A percentile compares a stretch with the other conserved stretches of the same genome.
phyloP scores from a whole-genome alignment of 2,888 invertebrate genomes.

The Troglohyphantes excavatus region DNA sequence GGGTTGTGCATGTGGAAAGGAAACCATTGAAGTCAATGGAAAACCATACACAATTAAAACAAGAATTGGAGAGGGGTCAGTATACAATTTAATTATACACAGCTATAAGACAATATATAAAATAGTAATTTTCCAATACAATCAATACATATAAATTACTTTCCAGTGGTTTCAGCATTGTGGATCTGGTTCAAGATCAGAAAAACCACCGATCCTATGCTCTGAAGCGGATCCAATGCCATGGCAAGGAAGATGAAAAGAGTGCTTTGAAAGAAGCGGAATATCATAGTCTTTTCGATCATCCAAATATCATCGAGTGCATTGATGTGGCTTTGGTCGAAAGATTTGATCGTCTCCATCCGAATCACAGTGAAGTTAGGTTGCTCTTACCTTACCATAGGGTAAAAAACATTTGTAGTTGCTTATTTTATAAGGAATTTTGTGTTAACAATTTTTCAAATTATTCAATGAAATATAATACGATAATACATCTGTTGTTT shows the following conservation, averaged over 20 bases:
- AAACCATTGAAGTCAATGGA: constrained; percentile 88
- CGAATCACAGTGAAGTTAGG: constrained; percentile 86
- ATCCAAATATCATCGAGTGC: constrained; percentile 89
- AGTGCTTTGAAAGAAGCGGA: constrained; percentile 89
- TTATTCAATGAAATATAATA: too few relatives aligned
- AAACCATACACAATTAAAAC: constrained; percentile 87
- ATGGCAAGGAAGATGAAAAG: constrained; percentile 89
- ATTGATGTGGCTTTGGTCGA: constrained; percentile 87
- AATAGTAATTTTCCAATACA: too few relatives aligned
- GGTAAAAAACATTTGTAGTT: constrained; percentile 82
- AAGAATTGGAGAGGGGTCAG: constrained; percentile 89
- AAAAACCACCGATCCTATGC: constrained; percentile 88
- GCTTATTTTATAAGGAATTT: neutral
- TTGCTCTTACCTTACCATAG: constrained; percentile 90
- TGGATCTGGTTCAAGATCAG: constrained; percentile 89
- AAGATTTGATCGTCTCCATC: constrained; percentile 81
- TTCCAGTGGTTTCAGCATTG: constrained; percentile 90
- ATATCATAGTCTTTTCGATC: constrained; percentile 87
- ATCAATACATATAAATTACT: neutral
- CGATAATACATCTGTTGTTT: too few relatives aligned
- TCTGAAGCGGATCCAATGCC: constrained; percentile 91
- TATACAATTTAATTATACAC: too few relatives aligned
- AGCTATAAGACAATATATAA: too few relatives aligned
- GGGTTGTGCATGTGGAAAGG: constrained; percentile 89
- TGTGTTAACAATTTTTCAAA: neutral